Evolutionary conservation across 1,140 invertebrate species (phyloP).

Genomic region (Pemphigus obesinymphae): DNA sequence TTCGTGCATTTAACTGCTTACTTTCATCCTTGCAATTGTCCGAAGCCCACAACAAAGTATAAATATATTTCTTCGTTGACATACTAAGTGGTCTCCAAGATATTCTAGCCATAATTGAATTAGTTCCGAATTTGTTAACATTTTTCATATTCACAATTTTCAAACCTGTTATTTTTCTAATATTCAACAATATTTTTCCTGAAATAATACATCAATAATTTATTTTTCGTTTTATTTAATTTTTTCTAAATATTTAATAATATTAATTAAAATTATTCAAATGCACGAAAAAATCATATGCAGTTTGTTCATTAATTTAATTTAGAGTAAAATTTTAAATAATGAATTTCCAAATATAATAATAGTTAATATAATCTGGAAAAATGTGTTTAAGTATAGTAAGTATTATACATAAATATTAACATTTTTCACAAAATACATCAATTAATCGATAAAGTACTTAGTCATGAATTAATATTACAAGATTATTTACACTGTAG

Average conservation of each 20-base stretch:
- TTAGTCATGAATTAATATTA: too few species aligned
- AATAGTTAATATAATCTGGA: too few species aligned
- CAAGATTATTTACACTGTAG: too few species aligned
- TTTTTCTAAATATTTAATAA: too few species aligned
- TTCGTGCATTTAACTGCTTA: background rate
- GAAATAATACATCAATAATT: background rate
- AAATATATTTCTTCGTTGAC: background rate
- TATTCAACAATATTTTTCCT: background rate
- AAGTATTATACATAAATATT: too few species aligned
- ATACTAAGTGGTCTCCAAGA: slow-evolving; percentile 8
- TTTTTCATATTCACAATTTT: background rate
- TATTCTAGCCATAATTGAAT: background rate
- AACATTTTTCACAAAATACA: too few species aligned
- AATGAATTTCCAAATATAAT: too few species aligned
- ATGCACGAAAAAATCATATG: too few species aligned
- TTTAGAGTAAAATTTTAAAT: too few species aligned
- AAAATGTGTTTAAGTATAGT: too few species aligned
- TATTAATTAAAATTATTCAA: background rate
- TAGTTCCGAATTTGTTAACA: background rate
- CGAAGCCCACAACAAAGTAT: background rate
- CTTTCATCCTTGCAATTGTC: background rate
- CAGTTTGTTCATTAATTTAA: too few species aligned
- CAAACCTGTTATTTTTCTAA: background rate
- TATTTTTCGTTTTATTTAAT: background rate
- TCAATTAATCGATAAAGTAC: too few species aligned